phyloP scores from a whole-genome alignment of 2,797 vertebrate species.

The Oophaga sylvatica region DNA sequence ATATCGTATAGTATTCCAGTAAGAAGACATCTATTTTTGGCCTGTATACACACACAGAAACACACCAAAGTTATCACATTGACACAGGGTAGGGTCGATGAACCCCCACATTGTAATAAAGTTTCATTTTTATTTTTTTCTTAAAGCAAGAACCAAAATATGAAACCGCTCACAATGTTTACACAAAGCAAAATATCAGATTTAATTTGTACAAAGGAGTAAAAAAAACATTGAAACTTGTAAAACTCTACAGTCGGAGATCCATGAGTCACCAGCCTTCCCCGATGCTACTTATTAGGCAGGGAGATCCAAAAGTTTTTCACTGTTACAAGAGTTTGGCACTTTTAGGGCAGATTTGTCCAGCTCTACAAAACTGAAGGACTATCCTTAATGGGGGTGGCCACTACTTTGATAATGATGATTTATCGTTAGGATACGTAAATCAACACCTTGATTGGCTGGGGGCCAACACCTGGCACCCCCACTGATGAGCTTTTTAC shows the following conservation, averaged over 20 bases:
- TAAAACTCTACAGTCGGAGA: not conserved
- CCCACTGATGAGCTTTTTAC: too few relatives aligned
- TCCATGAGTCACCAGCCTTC: not conserved
- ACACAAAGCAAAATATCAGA: constrained; percentile 2
- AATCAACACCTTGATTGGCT: too few relatives aligned
- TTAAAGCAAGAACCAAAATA: not conserved
- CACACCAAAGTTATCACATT: not conserved
- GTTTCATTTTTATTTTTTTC: not conserved
- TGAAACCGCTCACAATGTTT: constrained; percentile 1
- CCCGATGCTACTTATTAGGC: not conserved
- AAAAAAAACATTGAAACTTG: not conserved
- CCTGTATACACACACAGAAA: not conserved
- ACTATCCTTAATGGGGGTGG: too few relatives aligned
- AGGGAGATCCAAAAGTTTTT: too few relatives aligned
- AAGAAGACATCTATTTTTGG: not conserved
- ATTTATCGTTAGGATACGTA: too few relatives aligned
- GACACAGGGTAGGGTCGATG: not conserved
- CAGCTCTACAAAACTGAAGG: too few relatives aligned
- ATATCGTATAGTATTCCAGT: too few relatives aligned
- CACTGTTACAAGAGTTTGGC: too few relatives aligned
- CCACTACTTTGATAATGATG: too few relatives aligned
- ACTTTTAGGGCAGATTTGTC: too few relatives aligned
- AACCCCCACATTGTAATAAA: not conserved
- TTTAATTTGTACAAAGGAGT: constrained; percentile 15
- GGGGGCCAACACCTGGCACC: too few relatives aligned